Percentiles rank a stretch among this genome's conserved stretches.
These are phyloP conservation scores for Gadus macrocephalus DNA, from an alignment of 2,113 vertebrate species.

Conservation along the genomic window DNA sequence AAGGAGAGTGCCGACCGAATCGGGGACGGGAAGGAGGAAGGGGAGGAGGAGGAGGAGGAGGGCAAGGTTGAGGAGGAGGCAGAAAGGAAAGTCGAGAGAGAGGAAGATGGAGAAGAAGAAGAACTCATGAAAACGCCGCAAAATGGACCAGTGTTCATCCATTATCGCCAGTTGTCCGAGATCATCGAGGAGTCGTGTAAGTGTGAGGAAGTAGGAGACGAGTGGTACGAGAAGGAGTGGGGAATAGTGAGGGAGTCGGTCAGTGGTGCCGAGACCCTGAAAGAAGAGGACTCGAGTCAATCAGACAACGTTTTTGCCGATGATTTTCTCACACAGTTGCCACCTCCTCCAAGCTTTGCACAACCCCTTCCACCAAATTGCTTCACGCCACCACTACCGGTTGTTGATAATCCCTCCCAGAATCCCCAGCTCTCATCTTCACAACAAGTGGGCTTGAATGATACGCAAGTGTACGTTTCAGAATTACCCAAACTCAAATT, in stretches of 20 bases:
- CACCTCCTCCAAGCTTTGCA: constrained; percentile 30
- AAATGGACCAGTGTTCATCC: constrained; percentile 32
- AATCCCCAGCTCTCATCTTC: constrained; percentile 16
- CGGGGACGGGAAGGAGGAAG: constrained; percentile 51
- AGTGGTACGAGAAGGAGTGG: constrained; percentile 12
- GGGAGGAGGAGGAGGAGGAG: constrained; percentile 7
- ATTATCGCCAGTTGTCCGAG: constrained; percentile 54
- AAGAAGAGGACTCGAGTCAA: no score
- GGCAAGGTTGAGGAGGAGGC: no score
- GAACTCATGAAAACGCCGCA: constrained; percentile 4
- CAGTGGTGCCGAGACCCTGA: background rate
- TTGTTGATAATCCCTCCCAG: constrained; percentile 22
- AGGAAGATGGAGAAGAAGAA: constrained; percentile 21
- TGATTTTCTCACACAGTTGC: constrained; percentile 2
- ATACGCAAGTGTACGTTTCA: background rate
- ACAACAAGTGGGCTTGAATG: background rate
- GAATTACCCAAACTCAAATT: constrained; percentile 9
- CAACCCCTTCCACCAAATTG: constrained; percentile 48
- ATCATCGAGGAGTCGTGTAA: constrained; percentile 11
- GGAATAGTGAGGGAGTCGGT: background rate
- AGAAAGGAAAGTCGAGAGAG: background rate
- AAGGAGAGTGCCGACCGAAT: constrained; percentile 53
- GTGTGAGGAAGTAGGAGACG: constrained; percentile 7
- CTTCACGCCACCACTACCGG: constrained; percentile 32
- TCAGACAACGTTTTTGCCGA: no score